Evolutionary conservation across 2,888 invertebrate species (phyloP).

Genomic region (Drosophila birchii): DNA sequence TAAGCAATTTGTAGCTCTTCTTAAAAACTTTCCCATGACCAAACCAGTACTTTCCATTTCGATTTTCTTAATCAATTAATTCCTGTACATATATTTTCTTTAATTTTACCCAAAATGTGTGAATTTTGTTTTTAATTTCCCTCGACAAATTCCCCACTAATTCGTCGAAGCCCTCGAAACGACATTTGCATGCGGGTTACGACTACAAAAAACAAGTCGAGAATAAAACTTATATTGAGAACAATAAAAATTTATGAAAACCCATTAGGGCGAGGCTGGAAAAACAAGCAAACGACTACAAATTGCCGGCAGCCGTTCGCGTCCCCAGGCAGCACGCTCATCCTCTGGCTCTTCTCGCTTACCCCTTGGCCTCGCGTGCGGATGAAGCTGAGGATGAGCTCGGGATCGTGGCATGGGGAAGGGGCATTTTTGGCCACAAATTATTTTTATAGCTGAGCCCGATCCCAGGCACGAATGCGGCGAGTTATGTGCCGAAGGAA

Average conservation of each 20-base stretch:
- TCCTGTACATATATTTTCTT: background rate
- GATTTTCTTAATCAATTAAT: background rate
- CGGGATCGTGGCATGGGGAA: slow-evolving; percentile 20
- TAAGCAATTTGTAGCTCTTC: background rate
- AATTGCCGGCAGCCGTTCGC: slow-evolving; percentile 71
- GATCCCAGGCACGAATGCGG: slow-evolving; percentile 60
- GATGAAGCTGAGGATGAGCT: slow-evolving; percentile 8
- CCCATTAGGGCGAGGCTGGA: slow-evolving; percentile 73
- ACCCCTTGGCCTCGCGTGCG: slow-evolving; percentile 28
- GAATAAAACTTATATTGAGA: slow-evolving; percentile 66
- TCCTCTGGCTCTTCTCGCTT: slow-evolving; percentile 14
- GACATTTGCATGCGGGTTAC: slow-evolving; percentile 63
- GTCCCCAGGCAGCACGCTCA: slow-evolving; percentile 38
- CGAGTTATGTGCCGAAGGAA: slow-evolving; percentile 70
- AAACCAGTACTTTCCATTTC: background rate
- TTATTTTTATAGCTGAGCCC: slow-evolving; percentile 77
- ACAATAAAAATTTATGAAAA: slow-evolving; percentile 80
- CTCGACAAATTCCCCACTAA: slow-evolving; percentile 52
- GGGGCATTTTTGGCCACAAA: slow-evolving; percentile 66
- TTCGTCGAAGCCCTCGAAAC: slow-evolving; percentile 45
- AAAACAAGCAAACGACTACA: slow-evolving; percentile 79
- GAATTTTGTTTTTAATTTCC: slow-evolving; percentile 25
- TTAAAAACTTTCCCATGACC: background rate
- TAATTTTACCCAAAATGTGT: background rate
- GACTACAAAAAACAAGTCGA: slow-evolving; percentile 26